phyloP scores from a whole-genome alignment of 2,888 invertebrate species.

The Elmis aenea region DNA sequence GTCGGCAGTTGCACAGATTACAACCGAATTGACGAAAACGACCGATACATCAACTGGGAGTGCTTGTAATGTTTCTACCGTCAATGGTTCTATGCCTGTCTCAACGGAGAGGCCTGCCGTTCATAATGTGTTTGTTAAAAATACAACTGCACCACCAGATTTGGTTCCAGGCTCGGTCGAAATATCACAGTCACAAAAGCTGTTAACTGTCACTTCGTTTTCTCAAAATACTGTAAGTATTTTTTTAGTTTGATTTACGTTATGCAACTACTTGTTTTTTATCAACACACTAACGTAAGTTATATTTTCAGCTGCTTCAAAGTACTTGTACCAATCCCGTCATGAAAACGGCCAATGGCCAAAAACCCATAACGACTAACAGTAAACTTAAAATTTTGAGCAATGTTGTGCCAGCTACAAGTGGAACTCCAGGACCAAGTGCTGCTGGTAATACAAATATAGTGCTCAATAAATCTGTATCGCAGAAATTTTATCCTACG shows the following conservation, averaged over 20 bases:
- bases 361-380: constrained; percentile 28
- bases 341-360: constrained; percentile 43
- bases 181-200: constrained; percentile 40
- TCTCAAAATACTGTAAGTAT: constrained; percentile 40
- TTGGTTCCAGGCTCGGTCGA: constrained; percentile 21
- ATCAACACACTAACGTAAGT: too few species aligned
- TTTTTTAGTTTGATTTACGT: constrained; percentile 1
- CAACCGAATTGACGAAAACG: constrained; percentile 10
- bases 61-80: constrained; percentile 1
- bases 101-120: constrained; percentile 12
- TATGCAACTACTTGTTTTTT: too few species aligned
- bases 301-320: too few species aligned
- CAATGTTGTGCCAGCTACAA: constrained; percentile 33
- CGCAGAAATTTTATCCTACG: constrained; percentile 32
- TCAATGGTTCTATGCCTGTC: constrained; percentile 11
- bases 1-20: constrained; percentile 6
- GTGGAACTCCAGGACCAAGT: constrained; percentile 21
- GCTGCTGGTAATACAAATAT: constrained; percentile 29
- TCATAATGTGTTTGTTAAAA: constrained; percentile 46
- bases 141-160: constrained; percentile 31
- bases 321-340: too few species aligned
- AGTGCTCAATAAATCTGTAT: constrained; percentile 13
- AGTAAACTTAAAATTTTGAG: constrained; percentile 45
- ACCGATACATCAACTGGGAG: constrained; percentile 4
- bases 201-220: constrained; percentile 41